Evolutionary conservation across 2,113 vertebrate species (phyloP).

Genomic region (Lamprotornis superbus): DNA sequence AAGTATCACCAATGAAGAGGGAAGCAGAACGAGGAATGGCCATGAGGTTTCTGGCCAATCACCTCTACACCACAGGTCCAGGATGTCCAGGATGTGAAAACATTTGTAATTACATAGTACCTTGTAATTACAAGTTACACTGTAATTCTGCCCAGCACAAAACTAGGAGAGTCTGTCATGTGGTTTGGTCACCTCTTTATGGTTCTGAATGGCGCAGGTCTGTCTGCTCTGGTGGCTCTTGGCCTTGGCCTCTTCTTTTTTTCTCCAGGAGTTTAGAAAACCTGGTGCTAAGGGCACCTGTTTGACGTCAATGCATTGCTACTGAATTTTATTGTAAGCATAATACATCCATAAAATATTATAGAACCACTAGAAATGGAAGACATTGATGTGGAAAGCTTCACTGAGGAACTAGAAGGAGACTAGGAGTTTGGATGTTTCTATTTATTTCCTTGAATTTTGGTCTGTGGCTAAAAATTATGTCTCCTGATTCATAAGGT

Average conservation of each 20-base stretch:
- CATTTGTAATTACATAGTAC: neutral
- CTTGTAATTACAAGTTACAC: neutral
- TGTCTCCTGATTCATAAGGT: neutral
- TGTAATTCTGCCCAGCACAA: neutral
- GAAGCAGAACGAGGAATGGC: neutral
- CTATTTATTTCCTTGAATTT: neutral
- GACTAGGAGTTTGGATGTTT: neutral
- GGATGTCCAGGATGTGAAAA: neutral
- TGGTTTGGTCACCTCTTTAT: neutral
- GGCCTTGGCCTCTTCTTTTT: neutral
- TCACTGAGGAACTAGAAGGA: neutral
- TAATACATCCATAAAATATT: neutral
- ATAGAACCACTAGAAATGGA: neutral
- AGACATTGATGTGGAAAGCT: neutral
- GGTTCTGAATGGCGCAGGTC: neutral
- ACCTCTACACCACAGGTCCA: neutral
- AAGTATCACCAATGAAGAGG: neutral
- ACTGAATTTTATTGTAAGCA: neutral
- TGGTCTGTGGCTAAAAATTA: neutral
- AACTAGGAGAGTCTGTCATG: neutral
- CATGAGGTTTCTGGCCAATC: fast-evolving
- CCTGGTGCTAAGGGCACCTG: neutral
- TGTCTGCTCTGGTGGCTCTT: neutral
- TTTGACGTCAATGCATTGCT: neutral
- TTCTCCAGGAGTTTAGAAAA: neutral